A percentile compares a stretch with the other conserved stretches of the same genome.
These are phyloP conservation scores for Macquaria ambigua DNA, from an alignment of 2,113 vertebrate species.

Conservation along the genomic window DNA sequence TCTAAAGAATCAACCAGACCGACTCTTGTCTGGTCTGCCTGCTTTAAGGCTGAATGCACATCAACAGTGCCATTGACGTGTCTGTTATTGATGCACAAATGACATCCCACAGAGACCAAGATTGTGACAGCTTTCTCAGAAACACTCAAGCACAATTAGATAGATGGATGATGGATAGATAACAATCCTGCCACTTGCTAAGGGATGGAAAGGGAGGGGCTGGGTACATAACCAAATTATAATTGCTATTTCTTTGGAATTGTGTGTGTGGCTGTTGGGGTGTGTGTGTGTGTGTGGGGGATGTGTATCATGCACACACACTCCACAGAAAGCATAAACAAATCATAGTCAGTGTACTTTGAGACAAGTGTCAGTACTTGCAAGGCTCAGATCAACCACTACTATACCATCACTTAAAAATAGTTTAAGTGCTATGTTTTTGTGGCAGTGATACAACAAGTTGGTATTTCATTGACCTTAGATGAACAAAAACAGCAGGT, in stretches of 20 bases:
- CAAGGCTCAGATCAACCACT: no score
- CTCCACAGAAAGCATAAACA: no score
- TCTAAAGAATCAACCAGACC: slow-evolving; percentile 4
- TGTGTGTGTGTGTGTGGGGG: neutral
- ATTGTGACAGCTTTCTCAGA: slow-evolving; percentile 62
- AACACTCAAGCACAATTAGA: slow-evolving; percentile 60
- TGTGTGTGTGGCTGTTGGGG: slow-evolving; percentile 6
- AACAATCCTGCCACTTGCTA: slow-evolving; percentile 24
- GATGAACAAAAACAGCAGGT: no score
- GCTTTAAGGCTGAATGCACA: slow-evolving; percentile 48
- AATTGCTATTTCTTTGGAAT: slow-evolving; percentile 41
- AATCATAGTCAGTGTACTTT: no score
- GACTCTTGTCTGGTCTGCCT: slow-evolving; percentile 20
- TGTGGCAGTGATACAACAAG: no score
- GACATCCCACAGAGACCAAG: slow-evolving; percentile 59
- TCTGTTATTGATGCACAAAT: slow-evolving; percentile 59
- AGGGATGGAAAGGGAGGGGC: neutral
- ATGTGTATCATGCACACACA: no score
- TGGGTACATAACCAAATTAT: slow-evolving; percentile 42
- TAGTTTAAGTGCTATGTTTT: no score
- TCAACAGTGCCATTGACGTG: slow-evolving; percentile 36
- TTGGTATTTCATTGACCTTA: no score
- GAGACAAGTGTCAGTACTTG: no score
- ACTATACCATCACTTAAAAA: no score
- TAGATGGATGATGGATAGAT: slow-evolving; percentile 61